Evolutionary conservation across 2,797 vertebrate genomes (phyloP), one percentile per base, ranked within the genome.

Genomic region (Onychomys arenicola): DNA sequence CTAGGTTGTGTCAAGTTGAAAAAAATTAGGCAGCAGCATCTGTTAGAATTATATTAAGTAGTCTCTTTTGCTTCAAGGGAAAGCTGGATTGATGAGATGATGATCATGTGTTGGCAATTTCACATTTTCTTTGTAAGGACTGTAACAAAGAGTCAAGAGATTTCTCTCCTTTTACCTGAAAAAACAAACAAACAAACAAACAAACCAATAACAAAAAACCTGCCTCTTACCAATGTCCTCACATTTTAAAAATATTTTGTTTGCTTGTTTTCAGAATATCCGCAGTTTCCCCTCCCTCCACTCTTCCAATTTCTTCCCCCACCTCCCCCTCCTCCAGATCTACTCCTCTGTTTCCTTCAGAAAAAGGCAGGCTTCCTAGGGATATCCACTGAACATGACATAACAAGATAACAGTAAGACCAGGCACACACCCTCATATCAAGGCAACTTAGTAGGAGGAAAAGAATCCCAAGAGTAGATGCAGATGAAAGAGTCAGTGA

Each of bases 11-110:
- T 73, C n/a, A 43, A 40, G 23, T 57, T 37, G 52, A 73, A 49
- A 32, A 55, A 87, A 88, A 57, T 29, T 88, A 73, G 5, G 25
- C 49, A 73, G 3, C 49, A 88, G 5, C 29, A 67, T n/a, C 49
- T 85, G 32, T 90, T 29, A 57, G 61, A 93, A 80, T 95, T 93
- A 40, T 77, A 6, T 71, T 93, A 65, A 71, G 59, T 96, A 25
- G 29, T 89, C 29, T 93, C 69, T 94, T 65, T 57, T n/a, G 19
- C 32, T 37, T 76, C 13, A 71, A 37, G 43, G 69, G 82, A 85
- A 75, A 96, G 9, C 29, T 76, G 49, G 11, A 67, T 92, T 93
- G 63, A 80, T 59, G 84, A 69, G 73, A 32, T 93, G 37, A 52
- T 91, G 9, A 69, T 76, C 49, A 55, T 87, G 29, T 93, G 32